phyloP scores from a whole-genome alignment of 2,113 vertebrate species.

The Melanerpes formicivorus region DNA sequence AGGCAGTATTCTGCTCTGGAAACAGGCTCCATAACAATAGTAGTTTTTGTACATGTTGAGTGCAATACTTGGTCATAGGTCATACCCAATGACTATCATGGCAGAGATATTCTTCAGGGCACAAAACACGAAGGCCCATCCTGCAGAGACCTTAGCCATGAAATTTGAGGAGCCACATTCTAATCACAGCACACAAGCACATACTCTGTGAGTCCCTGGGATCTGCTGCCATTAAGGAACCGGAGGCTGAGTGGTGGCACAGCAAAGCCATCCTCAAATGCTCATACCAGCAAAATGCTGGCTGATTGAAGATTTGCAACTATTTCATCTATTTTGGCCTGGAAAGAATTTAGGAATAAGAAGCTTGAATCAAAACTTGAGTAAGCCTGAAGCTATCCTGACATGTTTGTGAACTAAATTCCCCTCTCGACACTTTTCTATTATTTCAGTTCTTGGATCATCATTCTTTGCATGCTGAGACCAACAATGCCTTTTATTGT shows the following conservation, averaged over 20 bases:
- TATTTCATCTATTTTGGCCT: constrained; percentile 61
- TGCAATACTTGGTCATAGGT: not conserved
- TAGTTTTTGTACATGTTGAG: not conserved
- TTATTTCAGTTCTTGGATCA: constrained; percentile 63
- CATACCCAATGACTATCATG: not conserved
- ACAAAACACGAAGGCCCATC: not conserved
- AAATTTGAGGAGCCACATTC: not conserved
- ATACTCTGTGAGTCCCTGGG: not conserved
- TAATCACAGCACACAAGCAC: not conserved
- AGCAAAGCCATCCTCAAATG: not conserved
- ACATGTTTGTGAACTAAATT: constrained; percentile 57
- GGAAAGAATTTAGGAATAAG: constrained; percentile 66
- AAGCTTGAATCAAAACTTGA: constrained; percentile 41
- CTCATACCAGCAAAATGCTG: constrained; percentile 14
- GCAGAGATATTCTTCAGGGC: not conserved
- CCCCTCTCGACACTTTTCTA: constrained; percentile 43
- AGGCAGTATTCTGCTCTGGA: not conserved
- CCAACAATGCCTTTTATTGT: constrained; percentile 67
- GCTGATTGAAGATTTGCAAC: constrained; percentile 61
- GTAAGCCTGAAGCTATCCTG: constrained; percentile 55
- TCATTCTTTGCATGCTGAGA: constrained; percentile 67
- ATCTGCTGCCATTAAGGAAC: not conserved
- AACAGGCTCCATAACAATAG: not conserved
- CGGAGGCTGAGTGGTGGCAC: fast-evolving
- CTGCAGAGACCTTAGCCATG: not conserved